Conservation (phyloP, 2,888 invertebrate species). For the Cephus rjabovi region DNA sequence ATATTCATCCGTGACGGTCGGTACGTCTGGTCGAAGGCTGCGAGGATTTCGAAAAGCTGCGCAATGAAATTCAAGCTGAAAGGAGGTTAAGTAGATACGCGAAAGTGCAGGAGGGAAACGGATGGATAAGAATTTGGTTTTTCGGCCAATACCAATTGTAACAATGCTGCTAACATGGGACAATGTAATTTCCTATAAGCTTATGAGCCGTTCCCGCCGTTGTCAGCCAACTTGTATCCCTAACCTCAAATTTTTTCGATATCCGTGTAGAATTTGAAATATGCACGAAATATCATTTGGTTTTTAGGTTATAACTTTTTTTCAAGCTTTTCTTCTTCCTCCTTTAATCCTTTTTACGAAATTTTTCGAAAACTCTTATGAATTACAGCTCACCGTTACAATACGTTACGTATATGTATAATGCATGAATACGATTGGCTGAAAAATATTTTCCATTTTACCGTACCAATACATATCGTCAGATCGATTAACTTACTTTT, state of each 20-base stretch:
- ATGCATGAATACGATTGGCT: background rate
- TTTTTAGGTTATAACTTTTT: background rate
- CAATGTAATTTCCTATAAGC: background rate
- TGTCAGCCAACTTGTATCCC: background rate
- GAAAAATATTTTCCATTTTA: background rate
- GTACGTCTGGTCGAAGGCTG: too few species aligned
- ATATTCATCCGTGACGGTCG: background rate
- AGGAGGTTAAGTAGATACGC: background rate
- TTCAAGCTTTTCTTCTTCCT: background rate
- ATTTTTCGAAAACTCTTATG: background rate
- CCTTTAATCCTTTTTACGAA: background rate
- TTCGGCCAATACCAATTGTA: background rate
- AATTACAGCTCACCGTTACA: background rate
- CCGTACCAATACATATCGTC: background rate
- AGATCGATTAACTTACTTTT: background rate
- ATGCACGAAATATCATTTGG: background rate
- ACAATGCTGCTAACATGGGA: background rate
- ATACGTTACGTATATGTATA: background rate
- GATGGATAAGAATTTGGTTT: background rate
- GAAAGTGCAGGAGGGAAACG: background rate
- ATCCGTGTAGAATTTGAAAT: background rate
- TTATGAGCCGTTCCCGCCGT: too few species aligned
- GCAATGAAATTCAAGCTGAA: background rate
- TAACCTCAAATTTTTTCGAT: background rate
- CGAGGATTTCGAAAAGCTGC: too few species aligned